A percentile compares a stretch with the other conserved stretches of the same genome.
These are phyloP conservation scores for Bedellia somnulentella DNA, from an alignment of 2,888 invertebrate genomes.

Conservation along the genomic window DNA sequence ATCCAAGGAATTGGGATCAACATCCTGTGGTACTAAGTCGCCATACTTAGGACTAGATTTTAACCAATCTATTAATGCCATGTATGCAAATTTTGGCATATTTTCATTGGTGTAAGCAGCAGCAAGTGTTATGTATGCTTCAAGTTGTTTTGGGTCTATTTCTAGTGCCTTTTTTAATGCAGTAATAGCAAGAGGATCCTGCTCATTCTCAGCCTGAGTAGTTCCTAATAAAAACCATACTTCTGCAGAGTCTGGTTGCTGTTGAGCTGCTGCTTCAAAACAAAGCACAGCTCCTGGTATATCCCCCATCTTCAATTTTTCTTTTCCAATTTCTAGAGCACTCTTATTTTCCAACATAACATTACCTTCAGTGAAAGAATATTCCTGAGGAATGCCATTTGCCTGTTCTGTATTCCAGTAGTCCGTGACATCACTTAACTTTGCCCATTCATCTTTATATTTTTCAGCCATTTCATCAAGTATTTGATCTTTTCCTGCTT, in stretches of 20 bases:
- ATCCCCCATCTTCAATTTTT: conserved; percentile 82
- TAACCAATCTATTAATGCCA: conserved; percentile 78
- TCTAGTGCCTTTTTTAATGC: conserved; percentile 85
- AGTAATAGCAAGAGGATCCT: conserved; percentile 89
- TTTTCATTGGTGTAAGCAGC: conserved; percentile 97
- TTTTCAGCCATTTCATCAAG: conserved; percentile 60
- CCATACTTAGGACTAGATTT: conserved; percentile 79
- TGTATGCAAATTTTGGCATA: conserved; percentile 85
- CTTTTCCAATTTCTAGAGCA: conserved; percentile 84
- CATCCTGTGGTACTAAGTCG: conserved; percentile 65
- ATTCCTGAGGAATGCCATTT: conserved; percentile 64
- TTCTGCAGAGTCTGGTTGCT: conserved; percentile 75
- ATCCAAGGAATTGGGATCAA: conserved; percentile 37
- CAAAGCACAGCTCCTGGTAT: conserved; percentile 93
- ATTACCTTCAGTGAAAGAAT: conserved; percentile 82
- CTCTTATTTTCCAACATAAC: conserved; percentile 76
- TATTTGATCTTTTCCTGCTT: conserved; percentile 37
- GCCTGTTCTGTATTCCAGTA: conserved; percentile 68
- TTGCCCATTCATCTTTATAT: conserved; percentile 78
- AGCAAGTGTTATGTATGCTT: conserved; percentile 87
- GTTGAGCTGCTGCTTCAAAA: conserved; percentile 93
- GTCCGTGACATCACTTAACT: conserved; percentile 65
- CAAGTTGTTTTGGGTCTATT: conserved; percentile 76
- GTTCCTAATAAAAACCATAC: conserved; percentile 88
- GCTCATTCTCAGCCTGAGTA: conserved; percentile 97